These are phyloP conservation scores for Macquaria ambigua DNA, from an alignment of 2,113 vertebrate genomes.

Conservation along the genomic window DNA sequence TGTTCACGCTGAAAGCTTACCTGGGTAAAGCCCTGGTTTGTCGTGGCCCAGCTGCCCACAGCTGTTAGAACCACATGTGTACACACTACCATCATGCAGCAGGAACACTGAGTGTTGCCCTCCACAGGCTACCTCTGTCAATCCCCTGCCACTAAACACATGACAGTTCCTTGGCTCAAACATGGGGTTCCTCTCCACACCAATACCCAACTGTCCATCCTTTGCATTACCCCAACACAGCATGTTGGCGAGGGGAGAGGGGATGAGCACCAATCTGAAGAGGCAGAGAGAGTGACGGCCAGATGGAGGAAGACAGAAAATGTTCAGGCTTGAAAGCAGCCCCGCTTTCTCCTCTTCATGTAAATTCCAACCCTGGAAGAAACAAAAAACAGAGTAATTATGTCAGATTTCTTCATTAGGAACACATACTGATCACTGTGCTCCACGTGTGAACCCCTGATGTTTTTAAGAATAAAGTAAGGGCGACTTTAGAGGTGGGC, in stretches of 20 bases:
- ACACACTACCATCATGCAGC: slow-evolving; percentile 93
- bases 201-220: slow-evolving; percentile 91
- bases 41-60: slow-evolving; percentile 95
- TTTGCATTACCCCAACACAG: slow-evolving; percentile 96
- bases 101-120: slow-evolving; percentile 93
- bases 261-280: slow-evolving; percentile 51
- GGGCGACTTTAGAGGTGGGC: slow-evolving; percentile 18
- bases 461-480: slow-evolving; percentile 31
- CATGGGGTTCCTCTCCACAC: slow-evolving; percentile 83
- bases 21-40: slow-evolving; percentile 88
- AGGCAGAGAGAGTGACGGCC: slow-evolving; percentile 28
- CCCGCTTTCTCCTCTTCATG: slow-evolving; percentile 78
- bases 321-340: slow-evolving; percentile 76
- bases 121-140: slow-evolving; percentile 93
- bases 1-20: slow-evolving; percentile 76
- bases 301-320: slow-evolving; percentile 55
- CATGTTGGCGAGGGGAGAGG: slow-evolving; percentile 83
- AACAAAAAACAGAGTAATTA: slow-evolving; percentile 12
- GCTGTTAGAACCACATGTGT: slow-evolving; percentile 94
- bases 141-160: slow-evolving; percentile 86
- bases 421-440: not conserved
- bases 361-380: slow-evolving; percentile 72
- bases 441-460: not conserved
- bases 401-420: slow-evolving; percentile 10
- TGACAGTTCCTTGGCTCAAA: slow-evolving; percentile 88